Conservation (phyloP, 1,140 invertebrate genomes). For the Cherax quadricarinatus region DNA sequence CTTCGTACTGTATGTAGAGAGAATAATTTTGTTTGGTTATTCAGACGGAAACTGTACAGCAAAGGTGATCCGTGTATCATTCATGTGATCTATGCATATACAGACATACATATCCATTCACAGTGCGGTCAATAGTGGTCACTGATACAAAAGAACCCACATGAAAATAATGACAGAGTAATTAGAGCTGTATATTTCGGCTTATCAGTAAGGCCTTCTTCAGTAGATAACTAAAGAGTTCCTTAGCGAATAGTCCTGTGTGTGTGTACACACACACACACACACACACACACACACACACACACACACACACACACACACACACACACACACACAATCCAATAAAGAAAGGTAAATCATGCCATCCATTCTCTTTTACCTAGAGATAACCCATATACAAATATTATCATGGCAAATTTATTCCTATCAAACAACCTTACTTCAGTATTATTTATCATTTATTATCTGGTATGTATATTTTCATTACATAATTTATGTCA, state of each 20-base stretch:
- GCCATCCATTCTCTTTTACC: not conserved
- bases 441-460: not conserved
- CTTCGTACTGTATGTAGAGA: not conserved
- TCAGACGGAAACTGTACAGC: not conserved
- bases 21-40: no score
- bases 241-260: no score
- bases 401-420: slow-evolving; percentile 7
- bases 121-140: no score
- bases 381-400: not conserved
- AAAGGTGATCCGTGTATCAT: not conserved
- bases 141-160: no score
- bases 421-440: not conserved
- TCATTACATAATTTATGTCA: not conserved
- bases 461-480: not conserved
- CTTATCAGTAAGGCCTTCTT: no score
- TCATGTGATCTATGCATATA: not conserved
- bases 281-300: no score
- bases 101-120: not conserved
- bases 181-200: no score
- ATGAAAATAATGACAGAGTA: no score
- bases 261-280: no score
- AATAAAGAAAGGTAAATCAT: not conserved
- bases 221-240: no score
- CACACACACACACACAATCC: no score
- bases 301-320: no score